phyloP scores from a whole-genome alignment of 2,888 invertebrate genomes.

The Eristalinus aeneus region DNA sequence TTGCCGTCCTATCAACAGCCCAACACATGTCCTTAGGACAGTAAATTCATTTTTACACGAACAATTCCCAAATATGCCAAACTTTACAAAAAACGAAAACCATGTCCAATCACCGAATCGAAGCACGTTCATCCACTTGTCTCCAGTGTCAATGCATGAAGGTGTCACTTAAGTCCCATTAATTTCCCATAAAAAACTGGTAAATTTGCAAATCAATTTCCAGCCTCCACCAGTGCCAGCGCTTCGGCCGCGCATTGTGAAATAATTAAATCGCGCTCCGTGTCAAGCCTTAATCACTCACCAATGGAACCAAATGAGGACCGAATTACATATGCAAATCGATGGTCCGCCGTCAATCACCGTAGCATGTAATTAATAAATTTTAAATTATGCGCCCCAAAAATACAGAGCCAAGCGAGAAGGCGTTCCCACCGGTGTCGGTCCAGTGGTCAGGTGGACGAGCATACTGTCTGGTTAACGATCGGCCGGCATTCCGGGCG shows the following conservation, averaged over 20 bases:
- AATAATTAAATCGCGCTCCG: neutral
- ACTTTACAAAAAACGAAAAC: too few species aligned
- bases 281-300: conserved; percentile 6
- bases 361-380: conserved; percentile 19
- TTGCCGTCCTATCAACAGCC: too few species aligned
- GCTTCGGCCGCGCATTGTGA: too few species aligned
- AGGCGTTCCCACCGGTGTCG: conserved; percentile 12
- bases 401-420: neutral
- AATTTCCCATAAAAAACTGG: neutral
- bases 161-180: neutral
- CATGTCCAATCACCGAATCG: neutral
- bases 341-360: conserved; percentile 32
- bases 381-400: conserved; percentile 11
- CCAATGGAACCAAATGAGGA: conserved; percentile 24
- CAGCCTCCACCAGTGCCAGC: neutral
- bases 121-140: neutral
- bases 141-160: neutral
- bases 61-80: too few species aligned
- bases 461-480: too few species aligned
- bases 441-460: too few species aligned
- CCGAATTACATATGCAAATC: conserved; percentile 33
- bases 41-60: too few species aligned
- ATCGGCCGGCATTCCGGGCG: too few species aligned
- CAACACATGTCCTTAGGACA: too few species aligned
- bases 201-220: neutral